Conservation (phyloP, 2,113 vertebrate species). For the Myrmophylax atrothorax region DNA sequence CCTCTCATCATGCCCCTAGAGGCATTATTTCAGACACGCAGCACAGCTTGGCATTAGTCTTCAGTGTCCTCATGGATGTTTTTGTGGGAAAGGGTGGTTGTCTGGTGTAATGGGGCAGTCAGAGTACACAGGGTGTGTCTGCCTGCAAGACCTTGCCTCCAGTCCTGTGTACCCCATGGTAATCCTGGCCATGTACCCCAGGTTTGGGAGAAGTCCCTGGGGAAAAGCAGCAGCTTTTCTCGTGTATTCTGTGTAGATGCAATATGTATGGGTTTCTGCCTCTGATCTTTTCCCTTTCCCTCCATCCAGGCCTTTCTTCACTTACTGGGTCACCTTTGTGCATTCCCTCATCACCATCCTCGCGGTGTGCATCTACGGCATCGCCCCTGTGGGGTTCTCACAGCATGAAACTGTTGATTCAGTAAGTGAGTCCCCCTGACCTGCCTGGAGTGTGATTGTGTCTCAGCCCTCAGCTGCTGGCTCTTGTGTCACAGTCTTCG, state of each 20-base stretch:
- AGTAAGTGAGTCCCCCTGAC: slow-evolving; percentile 78
- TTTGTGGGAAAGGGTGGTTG: neutral
- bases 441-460: neutral
- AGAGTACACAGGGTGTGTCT: neutral
- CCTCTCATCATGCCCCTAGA: neutral
- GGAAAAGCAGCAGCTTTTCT: neutral
- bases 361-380: slow-evolving; percentile 94
- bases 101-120: neutral
- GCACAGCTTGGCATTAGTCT: neutral
- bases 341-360: slow-evolving; percentile 96
- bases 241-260: neutral
- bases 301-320: slow-evolving; percentile 91
- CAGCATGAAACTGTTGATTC: slow-evolving; percentile 98
- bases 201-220: neutral
- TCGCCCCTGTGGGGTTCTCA: slow-evolving; percentile 96
- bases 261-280: neutral
- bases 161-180: neutral
- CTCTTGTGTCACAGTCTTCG: neutral
- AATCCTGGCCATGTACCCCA: neutral
- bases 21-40: neutral
- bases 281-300: neutral
- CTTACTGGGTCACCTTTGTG: slow-evolving; percentile 98
- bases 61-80: neutral
- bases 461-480: neutral
- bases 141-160: neutral